These are phyloP conservation scores for Chironomus tentans DNA, from an alignment of 2,888 invertebrate species.

Conservation along the genomic window DNA sequence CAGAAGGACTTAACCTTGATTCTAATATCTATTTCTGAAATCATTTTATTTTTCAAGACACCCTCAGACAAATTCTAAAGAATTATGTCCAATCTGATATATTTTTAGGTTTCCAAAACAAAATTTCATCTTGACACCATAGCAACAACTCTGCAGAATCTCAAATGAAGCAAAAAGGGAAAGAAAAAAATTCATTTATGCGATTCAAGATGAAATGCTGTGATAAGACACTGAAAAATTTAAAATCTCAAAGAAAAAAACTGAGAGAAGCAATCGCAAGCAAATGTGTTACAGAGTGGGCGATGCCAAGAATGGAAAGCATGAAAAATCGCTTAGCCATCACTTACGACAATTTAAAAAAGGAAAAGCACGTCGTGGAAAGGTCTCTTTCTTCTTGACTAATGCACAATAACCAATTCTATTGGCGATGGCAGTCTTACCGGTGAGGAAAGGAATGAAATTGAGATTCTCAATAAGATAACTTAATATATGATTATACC, in stretches of 20 bases:
- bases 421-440: background rate
- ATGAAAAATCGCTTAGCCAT: slow-evolving; percentile 1
- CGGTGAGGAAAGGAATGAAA: background rate
- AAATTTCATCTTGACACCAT: no score
- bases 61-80: no score
- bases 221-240: background rate
- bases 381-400: no score
- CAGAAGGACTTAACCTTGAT: no score
- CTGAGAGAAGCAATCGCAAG: background rate
- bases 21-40: no score
- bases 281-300: background rate
- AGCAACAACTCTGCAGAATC: background rate
- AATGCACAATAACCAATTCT: background rate
- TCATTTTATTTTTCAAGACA: no score
- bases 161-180: no score
- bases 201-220: background rate
- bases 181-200: background rate
- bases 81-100: no score
- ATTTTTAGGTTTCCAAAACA: no score
- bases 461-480: slow-evolving; percentile 1
- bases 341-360: background rate
- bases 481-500: background rate
- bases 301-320: background rate
- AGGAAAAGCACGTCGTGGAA: no score
- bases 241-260: background rate